Percentiles rank a stretch among this genome's conserved stretches.
These are phyloP conservation scores for Pseudeuparius sepicola DNA, from an alignment of 2,888 invertebrate genomes.

Conservation along the genomic window DNA sequence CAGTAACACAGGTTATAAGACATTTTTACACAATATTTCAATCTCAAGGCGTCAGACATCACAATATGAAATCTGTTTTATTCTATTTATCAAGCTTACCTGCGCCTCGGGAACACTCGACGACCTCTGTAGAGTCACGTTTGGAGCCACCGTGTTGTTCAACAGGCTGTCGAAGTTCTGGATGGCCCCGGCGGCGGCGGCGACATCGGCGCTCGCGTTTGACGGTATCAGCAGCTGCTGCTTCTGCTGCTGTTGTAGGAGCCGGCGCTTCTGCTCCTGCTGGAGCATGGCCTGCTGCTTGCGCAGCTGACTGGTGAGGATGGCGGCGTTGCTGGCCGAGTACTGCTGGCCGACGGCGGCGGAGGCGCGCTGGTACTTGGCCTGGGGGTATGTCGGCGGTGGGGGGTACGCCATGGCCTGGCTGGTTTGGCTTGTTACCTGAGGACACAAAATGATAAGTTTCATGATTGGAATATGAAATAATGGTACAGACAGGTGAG, in stretches of 20 bases:
- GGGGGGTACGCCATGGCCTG: slow-evolving; percentile 31
- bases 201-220: slow-evolving; percentile 50
- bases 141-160: slow-evolving; percentile 76
- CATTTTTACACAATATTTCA: too few relatives aligned
- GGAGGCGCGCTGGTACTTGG: slow-evolving; percentile 22
- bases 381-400: slow-evolving; percentile 37
- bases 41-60: too few relatives aligned
- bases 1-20: too few relatives aligned
- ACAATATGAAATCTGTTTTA: too few relatives aligned
- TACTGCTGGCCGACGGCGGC: slow-evolving; percentile 3
- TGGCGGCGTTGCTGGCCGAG: slow-evolving; percentile 21
- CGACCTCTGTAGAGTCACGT: slow-evolving; percentile 73
- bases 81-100: too few relatives aligned
- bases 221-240: slow-evolving; percentile 74
- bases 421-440: slow-evolving; percentile 28
- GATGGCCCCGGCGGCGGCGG: slow-evolving; percentile 45
- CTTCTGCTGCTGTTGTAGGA: slow-evolving; percentile 69
- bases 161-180: slow-evolving; percentile 76
- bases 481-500: too few relatives aligned
- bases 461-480: too few relatives aligned
- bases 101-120: slow-evolving; percentile 48
- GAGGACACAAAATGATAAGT: too few relatives aligned
- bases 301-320: slow-evolving; percentile 25
- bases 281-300: slow-evolving; percentile 36
- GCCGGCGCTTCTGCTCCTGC: slow-evolving; percentile 55